Base-by-base conservation (phyloP, 2,797 vertebrate genomes). In the Falco berigora region DNA sequence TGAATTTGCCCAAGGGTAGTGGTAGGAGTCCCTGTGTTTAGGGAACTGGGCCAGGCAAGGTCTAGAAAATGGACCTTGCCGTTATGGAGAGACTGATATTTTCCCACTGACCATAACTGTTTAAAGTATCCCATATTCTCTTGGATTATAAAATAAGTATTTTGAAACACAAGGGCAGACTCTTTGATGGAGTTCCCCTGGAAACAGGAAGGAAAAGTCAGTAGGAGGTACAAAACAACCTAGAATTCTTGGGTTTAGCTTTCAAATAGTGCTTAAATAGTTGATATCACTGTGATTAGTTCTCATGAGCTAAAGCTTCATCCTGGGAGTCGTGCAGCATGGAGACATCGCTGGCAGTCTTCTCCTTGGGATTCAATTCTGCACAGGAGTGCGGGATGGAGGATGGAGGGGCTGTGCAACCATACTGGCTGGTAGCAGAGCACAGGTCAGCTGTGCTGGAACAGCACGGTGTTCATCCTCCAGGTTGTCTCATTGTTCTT, bases 401-500 rank as follows among this genome's bases (percentile, higher is more conserved):
- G 62, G 36, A 30, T 34, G 64, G 67, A 86, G 62, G 30, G 46
- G 36, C 47, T 8, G 0, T 34, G 66, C 36, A 46, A 73, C 20
- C 38, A 30, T 44, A 20, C 44, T 2, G 28, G 46, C 47, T 55
- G 42, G 49, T 74, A 36, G 46, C 46, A 28, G 12, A 21, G 67
- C 62, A 67, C 49, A 44, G 67, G 74, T 77, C 62, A 64, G 23
- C 55, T 74, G 52, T 2, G 1, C 63, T 66, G 44, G 49, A 64
- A 19, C 34, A 79, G 53, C 58, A 47, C 1, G 3, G 42, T 69
- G 20, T 62, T 72, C 1, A 0, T 80, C 38, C 79, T 90, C 22
- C 67, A 58, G 44, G 36, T 53, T 62, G 38, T 90, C 73, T 95
- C 67, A 24, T 68, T 95, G 76, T 84, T 86, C 62, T 79, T 61